phyloP scores from a whole-genome alignment of 2,888 invertebrate species.

The Dicyrtoma fusca region DNA sequence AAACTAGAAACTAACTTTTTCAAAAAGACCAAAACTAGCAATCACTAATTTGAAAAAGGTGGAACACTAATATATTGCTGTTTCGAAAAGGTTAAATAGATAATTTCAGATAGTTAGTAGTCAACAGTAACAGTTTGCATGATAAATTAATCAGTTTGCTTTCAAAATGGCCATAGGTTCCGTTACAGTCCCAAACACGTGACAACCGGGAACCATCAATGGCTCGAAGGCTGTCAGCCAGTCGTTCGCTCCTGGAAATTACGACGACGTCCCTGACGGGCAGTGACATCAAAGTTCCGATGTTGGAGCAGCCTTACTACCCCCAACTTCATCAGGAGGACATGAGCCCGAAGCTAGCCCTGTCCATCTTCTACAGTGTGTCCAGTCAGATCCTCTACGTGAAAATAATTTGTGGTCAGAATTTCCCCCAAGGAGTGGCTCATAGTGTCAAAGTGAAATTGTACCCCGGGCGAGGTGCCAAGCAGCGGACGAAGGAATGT shows the following conservation, averaged over 20 bases:
- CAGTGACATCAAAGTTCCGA: constrained; percentile 29
- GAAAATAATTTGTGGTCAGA: constrained; percentile 49
- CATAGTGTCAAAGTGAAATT: constrained; percentile 53
- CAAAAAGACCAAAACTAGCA: too few relatives aligned
- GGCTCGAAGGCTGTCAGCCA: constrained; percentile 7
- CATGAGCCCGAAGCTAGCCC: constrained; percentile 47
- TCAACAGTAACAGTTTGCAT: too few relatives aligned
- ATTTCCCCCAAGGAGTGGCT: constrained; percentile 46
- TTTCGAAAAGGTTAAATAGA: too few relatives aligned
- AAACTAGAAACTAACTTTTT: too few relatives aligned
- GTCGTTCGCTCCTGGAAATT: background rate
- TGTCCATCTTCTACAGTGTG: constrained; percentile 49
- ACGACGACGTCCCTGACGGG: background rate
- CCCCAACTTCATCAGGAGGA: constrained; percentile 51
- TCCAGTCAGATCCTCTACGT: constrained; percentile 50
- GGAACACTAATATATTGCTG: too few relatives aligned
- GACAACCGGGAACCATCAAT: background rate
- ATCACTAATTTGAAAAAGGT: too few relatives aligned
- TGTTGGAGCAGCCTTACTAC: constrained; percentile 51
- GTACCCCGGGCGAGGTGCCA: constrained; percentile 51
- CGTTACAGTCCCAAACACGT: constrained; percentile 26
- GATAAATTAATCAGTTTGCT: too few relatives aligned
- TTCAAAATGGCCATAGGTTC: constrained; percentile 18
- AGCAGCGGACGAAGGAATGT: constrained; percentile 51
- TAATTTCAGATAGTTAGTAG: too few relatives aligned